Evolutionary conservation across 2,113 vertebrate genomes (phyloP), one percentile per base, ranked within the genome.

Genomic region (Psammodynastes pulverulentus): DNA sequence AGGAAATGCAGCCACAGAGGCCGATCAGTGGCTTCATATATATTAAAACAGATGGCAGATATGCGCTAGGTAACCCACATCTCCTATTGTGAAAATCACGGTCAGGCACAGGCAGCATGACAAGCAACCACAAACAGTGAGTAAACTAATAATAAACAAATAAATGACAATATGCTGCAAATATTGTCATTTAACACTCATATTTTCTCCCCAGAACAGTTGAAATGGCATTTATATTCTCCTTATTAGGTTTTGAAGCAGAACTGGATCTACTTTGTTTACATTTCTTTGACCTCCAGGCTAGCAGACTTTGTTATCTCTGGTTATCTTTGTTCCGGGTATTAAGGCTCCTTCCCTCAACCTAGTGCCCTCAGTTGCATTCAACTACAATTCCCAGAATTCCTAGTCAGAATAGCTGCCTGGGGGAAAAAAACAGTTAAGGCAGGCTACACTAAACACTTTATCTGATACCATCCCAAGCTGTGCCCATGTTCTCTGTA

Each of bases 181-280:
- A 23, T 58, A 49, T 89, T 89, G 56, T 39, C 34, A 26, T 26
- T 56, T 56, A 29, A 26, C 56, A 19, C 9, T 29, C 7, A 49
- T 15, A 8, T 26, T 92, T 89, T 43, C 43, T 43, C 48, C 4
- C 9, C 53, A 26, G 17, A 51, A 53, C 12, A 46, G 21, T 4
- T 5, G 34, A 58, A 48, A n/a, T 88, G 1, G 87, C n/a, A 54
- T 89, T 62, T 86, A 26, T 43, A 9, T 29, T 39, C 26, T 89
- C 54, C 79, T 62, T 86, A 45, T 26, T 43, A 12, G 45, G 46
- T 26, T 86, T 91, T 91, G 67, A 88, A 72, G 24, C 72, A 89
- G 39, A 6, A 45, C 39, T 67, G 79, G 24, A 3, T 86, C 87
- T 39, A 58, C 39, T 84, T 84, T 84, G 52, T 56, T 88, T 79